Base-by-base conservation (phyloP, 2,888 invertebrate genomes). In the Exocentrus adspersus region DNA sequence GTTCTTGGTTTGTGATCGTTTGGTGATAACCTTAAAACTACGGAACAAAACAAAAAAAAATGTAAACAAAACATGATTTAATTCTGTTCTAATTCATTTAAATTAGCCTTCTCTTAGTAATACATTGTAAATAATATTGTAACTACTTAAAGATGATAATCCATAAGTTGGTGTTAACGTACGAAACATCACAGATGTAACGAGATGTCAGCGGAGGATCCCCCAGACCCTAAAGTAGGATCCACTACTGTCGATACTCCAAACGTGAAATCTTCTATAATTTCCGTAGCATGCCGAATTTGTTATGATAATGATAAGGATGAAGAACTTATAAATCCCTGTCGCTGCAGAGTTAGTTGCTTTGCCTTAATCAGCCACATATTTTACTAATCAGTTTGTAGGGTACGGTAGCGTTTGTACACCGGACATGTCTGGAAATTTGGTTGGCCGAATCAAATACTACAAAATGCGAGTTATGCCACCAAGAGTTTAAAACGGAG, bases 381-480 rank as follows among this genome's bases (percentile, higher is more conserved):
- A 56, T 51, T 51, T 51, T 51, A 51, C 20, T 30, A 16, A 17
- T 43, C 10, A 30, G 28, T 67, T 79, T 72, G 83, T 84, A 86
- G 86, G 92, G 92, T 0, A 89, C 90, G 1, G 89, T 92, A 69
- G 92, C 91, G 0, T 85, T 89, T 58, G 88, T 92, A 9, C 92
- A 92, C 79, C 86, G 90, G 1, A 86, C 87, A 62, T 93, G 92
- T 77, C 81, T 92, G 71, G 92, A 92, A 80, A 86, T 86, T 54
- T 93, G 92, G 92, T 82, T 92, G 37, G 90, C 90, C 1, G 90
- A 91, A 77, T 89, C 90, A 1, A 90, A 91, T 24, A 87, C 88
- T 64, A 88, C 87, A 6, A 84, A 84, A 28, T 93, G 93, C 77
- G 92, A 93, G 78, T 84, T 93, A 16, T 93, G 93, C 79, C 88